Evolutionary conservation across 2,888 invertebrate species (phyloP), one percentile per base, ranked within the genome.

Genomic region (Synanthedon vespiformis): DNA sequence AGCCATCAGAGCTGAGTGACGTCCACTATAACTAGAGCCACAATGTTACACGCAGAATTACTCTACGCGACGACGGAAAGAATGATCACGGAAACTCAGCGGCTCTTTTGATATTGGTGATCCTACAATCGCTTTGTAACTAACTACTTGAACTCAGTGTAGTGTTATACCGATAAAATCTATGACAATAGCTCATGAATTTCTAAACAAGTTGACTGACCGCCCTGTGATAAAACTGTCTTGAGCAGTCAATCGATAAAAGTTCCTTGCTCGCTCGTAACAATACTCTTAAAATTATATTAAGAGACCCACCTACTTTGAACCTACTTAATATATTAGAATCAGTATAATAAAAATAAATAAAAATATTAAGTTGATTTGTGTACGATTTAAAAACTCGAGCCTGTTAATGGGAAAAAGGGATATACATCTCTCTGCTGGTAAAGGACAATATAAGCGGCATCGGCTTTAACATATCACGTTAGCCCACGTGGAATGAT

Each of bases 101-200:
- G 53, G 57, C n/a, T 54, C 58, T 34, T 6, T 13, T 18, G 51
- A 55, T 12, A 27, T 55, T 58, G 59, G 57, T 56, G 52, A 55
- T 56, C 53, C 53, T 50, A 54, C 56, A 58, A 58, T 59, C 55
- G 58, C 58, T 59, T 59, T 58, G 56, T 59, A 54, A 56, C 55
- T 56, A 58, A 56, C 57, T 55, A 55, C 57, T 59, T 54, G 57
- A 59, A 57, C 55, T 55, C 50, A 51, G 51, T 55, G 52, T 53
- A 56, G 55, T 56, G 56, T 57, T 56, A 57, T 55, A 54, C 54
- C 56, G 53, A 53, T 56, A 48, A 55, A 55, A 55, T 56, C 54
- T 56, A 11, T 51, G 52, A 52, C 54, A 54, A 54, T 53, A 54
- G 53, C 57, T 53, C 52, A 51, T 55, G 54, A 57, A 57, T 57